These are phyloP conservation scores for Tupaia chinensis DNA, from an alignment of 2,113 vertebrate species.

Conservation along the genomic window DNA sequence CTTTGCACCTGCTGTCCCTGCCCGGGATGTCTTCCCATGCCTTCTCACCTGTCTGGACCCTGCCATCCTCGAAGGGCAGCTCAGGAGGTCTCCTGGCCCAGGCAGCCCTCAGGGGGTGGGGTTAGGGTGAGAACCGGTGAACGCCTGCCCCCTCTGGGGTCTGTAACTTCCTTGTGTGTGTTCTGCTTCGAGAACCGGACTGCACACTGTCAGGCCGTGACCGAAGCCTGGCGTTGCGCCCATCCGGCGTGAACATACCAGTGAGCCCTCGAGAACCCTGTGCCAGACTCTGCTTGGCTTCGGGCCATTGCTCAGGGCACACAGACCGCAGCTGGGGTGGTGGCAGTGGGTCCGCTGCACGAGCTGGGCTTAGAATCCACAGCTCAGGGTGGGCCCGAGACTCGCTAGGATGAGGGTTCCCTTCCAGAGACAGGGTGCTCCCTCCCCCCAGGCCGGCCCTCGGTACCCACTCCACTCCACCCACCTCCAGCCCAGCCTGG, in stretches of 20 bases:
- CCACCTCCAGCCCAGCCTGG: background rate
- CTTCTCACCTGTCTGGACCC: background rate
- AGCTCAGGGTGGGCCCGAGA: background rate
- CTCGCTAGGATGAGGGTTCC: background rate
- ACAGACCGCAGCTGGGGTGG: fast-evolving
- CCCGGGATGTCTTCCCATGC: background rate
- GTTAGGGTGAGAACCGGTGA: background rate
- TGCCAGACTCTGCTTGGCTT: background rate
- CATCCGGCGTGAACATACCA: fast-evolving
- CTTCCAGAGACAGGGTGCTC: background rate
- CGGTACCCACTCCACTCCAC: background rate
- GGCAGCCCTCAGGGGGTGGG: background rate
- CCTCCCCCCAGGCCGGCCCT: background rate
- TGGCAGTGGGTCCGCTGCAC: background rate
- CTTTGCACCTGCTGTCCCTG: background rate
- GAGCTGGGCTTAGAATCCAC: background rate
- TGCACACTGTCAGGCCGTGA: background rate
- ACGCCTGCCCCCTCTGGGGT: background rate
- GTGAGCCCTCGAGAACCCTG: background rate
- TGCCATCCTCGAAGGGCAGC: background rate
- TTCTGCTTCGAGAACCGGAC: background rate
- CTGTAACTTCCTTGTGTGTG: background rate
- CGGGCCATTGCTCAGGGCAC: background rate
- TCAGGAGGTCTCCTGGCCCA: background rate
- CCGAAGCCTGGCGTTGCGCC: background rate